phyloP scores from a whole-genome alignment of 2,113 vertebrate genomes.

The Siphamia tubifer region DNA sequence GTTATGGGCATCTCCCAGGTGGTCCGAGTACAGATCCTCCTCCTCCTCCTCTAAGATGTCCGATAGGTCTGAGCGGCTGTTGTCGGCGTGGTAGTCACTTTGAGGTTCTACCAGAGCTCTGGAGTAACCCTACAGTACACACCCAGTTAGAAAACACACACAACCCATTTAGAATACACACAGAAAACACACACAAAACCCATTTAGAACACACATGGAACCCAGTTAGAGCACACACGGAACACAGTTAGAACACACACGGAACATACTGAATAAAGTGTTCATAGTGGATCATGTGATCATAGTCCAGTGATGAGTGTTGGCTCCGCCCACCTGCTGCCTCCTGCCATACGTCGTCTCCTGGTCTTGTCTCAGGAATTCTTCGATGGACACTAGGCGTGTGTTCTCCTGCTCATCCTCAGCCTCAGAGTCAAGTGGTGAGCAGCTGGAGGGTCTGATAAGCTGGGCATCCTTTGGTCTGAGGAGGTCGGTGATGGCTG shows the following conservation, averaged over 20 bases:
- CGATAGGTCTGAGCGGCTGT: conserved; percentile 91
- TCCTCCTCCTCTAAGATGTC: conserved; percentile 97
- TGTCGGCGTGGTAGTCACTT: conserved; percentile 84
- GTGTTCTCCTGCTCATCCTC: conserved; percentile 74
- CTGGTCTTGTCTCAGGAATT: conserved; percentile 75
- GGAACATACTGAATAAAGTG: too few relatives aligned
- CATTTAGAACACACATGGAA: too few relatives aligned
- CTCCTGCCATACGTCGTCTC: conserved; percentile 30
- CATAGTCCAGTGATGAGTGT: too few relatives aligned
- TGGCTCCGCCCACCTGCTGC: conserved; percentile 73
- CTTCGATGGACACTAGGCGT: conserved; percentile 80
- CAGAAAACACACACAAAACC: too few relatives aligned
- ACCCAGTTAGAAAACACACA: too few relatives aligned
- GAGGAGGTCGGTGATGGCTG: conserved; percentile 45
- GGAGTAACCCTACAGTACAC: conserved; percentile 70
- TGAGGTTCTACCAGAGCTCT: conserved; percentile 75
- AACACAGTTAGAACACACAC: too few relatives aligned
- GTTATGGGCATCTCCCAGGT: conserved; percentile 60
- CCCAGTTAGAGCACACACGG: too few relatives aligned
- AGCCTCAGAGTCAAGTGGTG: conserved; percentile 74
- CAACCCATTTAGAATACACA: too few relatives aligned
- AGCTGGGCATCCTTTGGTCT: conserved; percentile 54
- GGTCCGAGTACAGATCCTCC: conserved; percentile 86
- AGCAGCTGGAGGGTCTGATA: conserved; percentile 58
- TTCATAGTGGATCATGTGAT: too few relatives aligned